A percentile compares a stretch with the other conserved stretches of the same genome.
These are phyloP conservation scores for Oceanodroma leucorhoa DNA, from an alignment of 2,797 vertebrate genomes.

Conservation along the genomic window DNA sequence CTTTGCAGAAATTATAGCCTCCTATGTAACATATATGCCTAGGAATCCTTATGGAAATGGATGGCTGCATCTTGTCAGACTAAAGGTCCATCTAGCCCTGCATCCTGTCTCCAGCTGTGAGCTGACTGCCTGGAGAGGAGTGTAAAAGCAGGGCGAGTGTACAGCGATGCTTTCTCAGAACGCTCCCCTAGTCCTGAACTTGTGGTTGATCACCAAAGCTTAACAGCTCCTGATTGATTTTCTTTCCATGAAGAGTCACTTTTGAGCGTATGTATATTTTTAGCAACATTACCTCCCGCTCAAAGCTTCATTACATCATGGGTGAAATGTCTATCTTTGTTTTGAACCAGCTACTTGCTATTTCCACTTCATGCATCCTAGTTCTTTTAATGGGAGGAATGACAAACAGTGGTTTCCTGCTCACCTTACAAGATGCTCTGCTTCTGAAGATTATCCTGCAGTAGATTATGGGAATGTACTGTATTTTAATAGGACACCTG, in stretches of 20 bases:
- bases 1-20: background rate
- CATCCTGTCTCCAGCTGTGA: background rate
- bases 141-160: rapidly evolving
- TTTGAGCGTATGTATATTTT: background rate
- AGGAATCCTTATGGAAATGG: background rate
- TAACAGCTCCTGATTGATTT: background rate
- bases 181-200: background rate
- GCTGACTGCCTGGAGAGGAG: background rate
- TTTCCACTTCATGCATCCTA: background rate
- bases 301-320: background rate
- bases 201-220: background rate
- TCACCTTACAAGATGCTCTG: background rate
- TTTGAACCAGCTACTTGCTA: background rate
- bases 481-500: background rate
- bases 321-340: background rate
- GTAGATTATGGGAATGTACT: background rate
- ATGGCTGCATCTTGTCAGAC: background rate
- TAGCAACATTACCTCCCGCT: background rate
- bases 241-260: background rate
- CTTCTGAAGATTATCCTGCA: background rate
- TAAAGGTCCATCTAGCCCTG: background rate
- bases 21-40: background rate
- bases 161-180: background rate
- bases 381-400: background rate
- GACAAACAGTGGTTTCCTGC: background rate